Evolutionary conservation across 2,888 invertebrate genomes (phyloP).

Genomic region (Glaucopsyche alexis): DNA sequence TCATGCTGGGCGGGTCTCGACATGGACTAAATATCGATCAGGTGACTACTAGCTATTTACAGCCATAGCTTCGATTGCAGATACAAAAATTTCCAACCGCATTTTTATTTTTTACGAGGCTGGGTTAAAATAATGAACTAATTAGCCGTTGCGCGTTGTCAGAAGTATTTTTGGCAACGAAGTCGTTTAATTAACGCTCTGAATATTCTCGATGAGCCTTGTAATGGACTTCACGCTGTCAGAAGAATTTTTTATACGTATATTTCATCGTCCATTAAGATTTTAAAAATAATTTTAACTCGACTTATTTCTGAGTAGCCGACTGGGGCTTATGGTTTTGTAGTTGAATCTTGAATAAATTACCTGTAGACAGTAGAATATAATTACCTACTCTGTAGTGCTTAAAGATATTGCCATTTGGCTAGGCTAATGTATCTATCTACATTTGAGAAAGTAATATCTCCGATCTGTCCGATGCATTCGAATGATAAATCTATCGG

Average conservation of each 20-base stretch:
- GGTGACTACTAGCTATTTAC: not conserved
- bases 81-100: not conserved
- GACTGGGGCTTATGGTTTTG: not conserved
- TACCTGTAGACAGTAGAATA: too few relatives aligned
- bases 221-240: slow-evolving; percentile 23
- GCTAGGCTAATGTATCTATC: not conserved
- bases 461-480: not conserved
- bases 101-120: not conserved
- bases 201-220: slow-evolving; percentile 18
- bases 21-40: slow-evolving; percentile 2
- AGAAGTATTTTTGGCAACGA: slow-evolving; percentile 23
- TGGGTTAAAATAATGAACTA: not conserved
- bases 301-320: not conserved
- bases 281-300: slow-evolving; percentile 2
- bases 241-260: slow-evolving; percentile 12
- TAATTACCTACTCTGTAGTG: too few relatives aligned
- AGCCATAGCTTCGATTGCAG: not conserved
- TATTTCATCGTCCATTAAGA: slow-evolving; percentile 6
- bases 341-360: not conserved
- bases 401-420: not conserved
- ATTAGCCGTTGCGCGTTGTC: not conserved
- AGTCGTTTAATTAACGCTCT: slow-evolving; percentile 21
- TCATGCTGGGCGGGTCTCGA: slow-evolving; percentile 43
- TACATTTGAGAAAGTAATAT: not conserved
- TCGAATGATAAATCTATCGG: slow-evolving; percentile 32